Evolutionary conservation across 1,140 invertebrate species (phyloP).

Genomic region (Drosophila mojavensis): DNA sequence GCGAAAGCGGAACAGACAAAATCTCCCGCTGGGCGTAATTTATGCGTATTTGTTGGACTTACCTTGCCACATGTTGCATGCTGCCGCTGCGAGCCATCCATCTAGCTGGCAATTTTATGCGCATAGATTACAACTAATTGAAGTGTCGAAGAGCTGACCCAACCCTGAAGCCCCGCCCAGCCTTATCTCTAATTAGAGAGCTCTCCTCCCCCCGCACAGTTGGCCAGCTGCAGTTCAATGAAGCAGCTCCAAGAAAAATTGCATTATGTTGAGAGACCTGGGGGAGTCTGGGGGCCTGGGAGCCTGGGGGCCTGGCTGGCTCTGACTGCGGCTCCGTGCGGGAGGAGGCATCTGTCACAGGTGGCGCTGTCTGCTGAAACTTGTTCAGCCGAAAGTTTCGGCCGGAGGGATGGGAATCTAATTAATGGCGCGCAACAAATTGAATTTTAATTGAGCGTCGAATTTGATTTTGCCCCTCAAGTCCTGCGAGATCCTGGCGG

Average conservation of each 20-base stretch:
- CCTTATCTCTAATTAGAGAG: constrained; percentile 49
- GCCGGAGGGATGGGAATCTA: constrained; percentile 59
- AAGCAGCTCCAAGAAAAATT: constrained; percentile 49
- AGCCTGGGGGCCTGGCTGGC: neutral
- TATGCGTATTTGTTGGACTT: constrained; percentile 19
- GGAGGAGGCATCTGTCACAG: constrained; percentile 22
- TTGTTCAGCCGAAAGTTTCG: constrained; percentile 42
- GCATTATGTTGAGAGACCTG: constrained; percentile 32
- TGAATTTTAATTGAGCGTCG: constrained; percentile 82
- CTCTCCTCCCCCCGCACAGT: neutral
- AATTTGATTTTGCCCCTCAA: constrained; percentile 68
- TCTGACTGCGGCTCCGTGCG: neutral
- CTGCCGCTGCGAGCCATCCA: constrained; percentile 8
- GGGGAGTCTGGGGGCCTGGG: too few species aligned
- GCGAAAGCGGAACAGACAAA: too few species aligned
- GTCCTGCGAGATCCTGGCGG: constrained; percentile 7
- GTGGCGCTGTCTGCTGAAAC: constrained; percentile 41
- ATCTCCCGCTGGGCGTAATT: constrained; percentile 30
- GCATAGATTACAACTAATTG: constrained; percentile 71
- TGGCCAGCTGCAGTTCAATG: constrained; percentile 21
- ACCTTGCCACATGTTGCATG: constrained; percentile 66
- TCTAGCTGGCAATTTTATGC: constrained; percentile 62
- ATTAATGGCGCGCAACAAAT: constrained; percentile 78
- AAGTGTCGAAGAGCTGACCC: constrained; percentile 43
- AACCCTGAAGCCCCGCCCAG: constrained; percentile 8